Evolutionary conservation across 1,140 invertebrate species (phyloP).

Genomic region (Drosophila chauvacae): DNA sequence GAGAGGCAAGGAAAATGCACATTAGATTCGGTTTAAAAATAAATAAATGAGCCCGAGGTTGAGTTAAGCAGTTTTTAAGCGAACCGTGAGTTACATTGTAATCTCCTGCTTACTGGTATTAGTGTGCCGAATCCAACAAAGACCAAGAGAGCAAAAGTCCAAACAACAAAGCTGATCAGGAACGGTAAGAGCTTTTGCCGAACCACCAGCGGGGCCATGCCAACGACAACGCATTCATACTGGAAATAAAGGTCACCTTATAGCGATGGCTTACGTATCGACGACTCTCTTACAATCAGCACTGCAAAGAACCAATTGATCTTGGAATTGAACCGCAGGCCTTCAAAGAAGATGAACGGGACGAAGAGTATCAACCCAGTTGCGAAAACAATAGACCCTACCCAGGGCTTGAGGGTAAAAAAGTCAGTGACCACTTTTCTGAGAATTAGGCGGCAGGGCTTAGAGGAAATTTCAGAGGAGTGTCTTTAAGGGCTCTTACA

Average conservation of each 20-base stretch:
- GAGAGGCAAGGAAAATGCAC: neutral
- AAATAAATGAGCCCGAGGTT: neutral
- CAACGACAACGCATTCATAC: constrained; percentile 48
- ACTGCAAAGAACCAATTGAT: constrained; percentile 56
- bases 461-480: too few species aligned
- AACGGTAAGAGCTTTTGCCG: constrained; percentile 40
- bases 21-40: neutral
- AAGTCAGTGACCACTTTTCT: constrained; percentile 3
- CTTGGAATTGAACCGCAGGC: constrained; percentile 35
- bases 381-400: constrained; percentile 39
- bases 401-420: constrained; percentile 20
- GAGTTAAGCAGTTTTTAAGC: neutral
- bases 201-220: constrained; percentile 32
- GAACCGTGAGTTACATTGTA: neutral
- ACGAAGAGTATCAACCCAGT: constrained; percentile 35
- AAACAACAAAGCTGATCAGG: constrained; percentile 30
- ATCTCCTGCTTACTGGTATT: constrained; percentile 38
- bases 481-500: constrained; percentile 32
- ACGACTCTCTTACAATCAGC: constrained; percentile 40
- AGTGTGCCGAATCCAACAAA: constrained; percentile 45
- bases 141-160: constrained; percentile 17
- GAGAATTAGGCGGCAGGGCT: neutral
- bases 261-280: neutral
- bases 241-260: constrained; percentile 1
- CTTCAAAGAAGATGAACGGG: constrained; percentile 59